Conservation (phyloP, 2,113 vertebrate species). For the Spermophilus dauricus region DNA sequence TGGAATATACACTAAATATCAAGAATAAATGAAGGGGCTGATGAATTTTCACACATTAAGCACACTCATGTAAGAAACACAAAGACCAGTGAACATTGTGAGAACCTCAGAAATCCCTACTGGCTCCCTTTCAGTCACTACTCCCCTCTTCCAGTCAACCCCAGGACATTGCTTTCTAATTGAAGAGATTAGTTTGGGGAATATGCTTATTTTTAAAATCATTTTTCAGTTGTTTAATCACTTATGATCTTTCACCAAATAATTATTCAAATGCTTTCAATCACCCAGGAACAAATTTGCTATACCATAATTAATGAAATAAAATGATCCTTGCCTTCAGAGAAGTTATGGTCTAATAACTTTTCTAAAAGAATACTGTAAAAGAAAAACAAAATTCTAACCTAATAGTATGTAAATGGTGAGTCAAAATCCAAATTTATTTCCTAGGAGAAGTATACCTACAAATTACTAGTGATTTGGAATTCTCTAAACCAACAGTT, state of each 20-base stretch:
- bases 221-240: slow-evolving; percentile 1
- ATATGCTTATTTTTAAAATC: background rate
- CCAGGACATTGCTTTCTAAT: background rate
- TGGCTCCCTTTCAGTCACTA: background rate
- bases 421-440: background rate
- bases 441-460: background rate
- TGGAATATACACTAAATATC: background rate
- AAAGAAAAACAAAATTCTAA: background rate
- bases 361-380: background rate
- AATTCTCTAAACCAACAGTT: background rate
- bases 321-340: background rate
- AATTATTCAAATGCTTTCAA: background rate
- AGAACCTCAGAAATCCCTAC: accelerated
- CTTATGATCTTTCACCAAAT: background rate
- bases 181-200: background rate
- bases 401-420: background rate
- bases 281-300: background rate
- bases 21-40: background rate
- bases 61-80: background rate
- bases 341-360: background rate
- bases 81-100: background rate
- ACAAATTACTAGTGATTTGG: background rate
- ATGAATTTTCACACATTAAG: background rate
- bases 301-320: background rate
- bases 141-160: accelerated